Conservation (phyloP, 1,140 invertebrate genomes). For the Drosophila trapezifrons region DNA sequence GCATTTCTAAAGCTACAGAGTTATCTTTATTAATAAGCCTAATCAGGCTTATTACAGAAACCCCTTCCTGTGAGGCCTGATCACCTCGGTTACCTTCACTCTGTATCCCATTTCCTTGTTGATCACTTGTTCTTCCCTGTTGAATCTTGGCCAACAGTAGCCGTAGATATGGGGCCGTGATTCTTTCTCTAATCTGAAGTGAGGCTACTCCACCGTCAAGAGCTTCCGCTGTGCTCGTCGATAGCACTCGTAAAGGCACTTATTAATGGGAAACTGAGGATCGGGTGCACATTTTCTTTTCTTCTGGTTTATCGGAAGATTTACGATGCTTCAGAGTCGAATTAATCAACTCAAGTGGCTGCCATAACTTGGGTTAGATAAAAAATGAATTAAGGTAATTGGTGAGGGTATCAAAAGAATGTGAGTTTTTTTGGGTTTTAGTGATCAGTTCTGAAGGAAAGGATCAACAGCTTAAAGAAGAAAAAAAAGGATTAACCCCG, state of each 20-base stretch:
- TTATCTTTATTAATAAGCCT: too few species aligned
- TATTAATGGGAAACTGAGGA: slow-evolving; percentile 31
- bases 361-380: slow-evolving; percentile 15
- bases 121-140: background rate
- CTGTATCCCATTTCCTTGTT: background rate
- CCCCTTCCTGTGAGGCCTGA: background rate
- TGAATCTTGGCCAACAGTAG: slow-evolving; percentile 4
- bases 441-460: too few species aligned
- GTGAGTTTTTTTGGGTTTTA: too few species aligned
- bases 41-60: too few species aligned
- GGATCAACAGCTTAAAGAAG: too few species aligned
- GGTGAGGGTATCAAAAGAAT: background rate
- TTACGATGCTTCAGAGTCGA: slow-evolving; percentile 15
- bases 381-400: slow-evolving; percentile 13
- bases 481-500: too few species aligned
- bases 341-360: slow-evolving; percentile 37
- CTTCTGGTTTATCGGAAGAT: slow-evolving; percentile 23
- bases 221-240: slow-evolving; percentile 23
- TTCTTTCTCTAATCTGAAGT: slow-evolving; percentile 42
- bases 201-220: slow-evolving; percentile 36
- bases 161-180: slow-evolving; percentile 7
- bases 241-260: slow-evolving; percentile 21
- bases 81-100: background rate
- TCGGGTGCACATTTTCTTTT: background rate
- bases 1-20: too few species aligned